phyloP scores from a whole-genome alignment of 2,888 invertebrate genomes.

The Tachystola acroxantha region DNA sequence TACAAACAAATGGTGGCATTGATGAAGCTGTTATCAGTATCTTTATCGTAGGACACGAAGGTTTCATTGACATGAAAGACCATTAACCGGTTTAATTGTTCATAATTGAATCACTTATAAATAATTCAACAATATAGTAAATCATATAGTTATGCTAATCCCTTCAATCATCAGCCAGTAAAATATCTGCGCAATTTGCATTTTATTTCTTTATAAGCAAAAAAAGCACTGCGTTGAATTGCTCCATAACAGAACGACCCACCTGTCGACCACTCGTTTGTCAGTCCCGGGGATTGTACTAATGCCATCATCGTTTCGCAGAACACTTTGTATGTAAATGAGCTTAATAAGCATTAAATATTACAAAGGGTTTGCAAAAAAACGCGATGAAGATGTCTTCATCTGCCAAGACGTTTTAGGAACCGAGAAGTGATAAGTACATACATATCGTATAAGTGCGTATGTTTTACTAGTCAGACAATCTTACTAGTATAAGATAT shows the following conservation, averaged over 20 bases:
- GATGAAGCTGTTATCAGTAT: too few relatives aligned
- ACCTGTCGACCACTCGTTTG: conserved; percentile 20
- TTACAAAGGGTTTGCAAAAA: conserved; percentile 27
- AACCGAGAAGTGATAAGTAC: background rate
- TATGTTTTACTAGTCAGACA: too few relatives aligned
- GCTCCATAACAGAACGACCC: conserved; percentile 13
- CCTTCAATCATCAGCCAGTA: background rate
- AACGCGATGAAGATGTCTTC: conserved; percentile 26
- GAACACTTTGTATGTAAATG: conserved; percentile 68
- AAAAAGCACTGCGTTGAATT: conserved; percentile 11
- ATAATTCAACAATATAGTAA: background rate
- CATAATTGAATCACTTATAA: background rate
- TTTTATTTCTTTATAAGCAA: conserved; percentile 10
- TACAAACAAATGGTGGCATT: too few relatives aligned
- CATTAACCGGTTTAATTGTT: too few relatives aligned
- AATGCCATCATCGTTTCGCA: conserved; percentile 46
- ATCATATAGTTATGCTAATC: background rate
- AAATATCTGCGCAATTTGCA: background rate
- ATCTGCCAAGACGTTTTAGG: conserved; percentile 7
- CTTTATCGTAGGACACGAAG: too few relatives aligned
- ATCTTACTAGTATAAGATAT: too few relatives aligned
- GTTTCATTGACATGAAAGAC: too few relatives aligned
- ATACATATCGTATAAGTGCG: too few relatives aligned
- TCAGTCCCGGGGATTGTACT: conserved; percentile 28
- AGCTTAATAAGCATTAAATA: conserved; percentile 50